Percentiles rank a stretch among this genome's conserved stretches.
Conservation (phyloP, 2,888 invertebrate species). For the Synergus umbraculus region DNA sequence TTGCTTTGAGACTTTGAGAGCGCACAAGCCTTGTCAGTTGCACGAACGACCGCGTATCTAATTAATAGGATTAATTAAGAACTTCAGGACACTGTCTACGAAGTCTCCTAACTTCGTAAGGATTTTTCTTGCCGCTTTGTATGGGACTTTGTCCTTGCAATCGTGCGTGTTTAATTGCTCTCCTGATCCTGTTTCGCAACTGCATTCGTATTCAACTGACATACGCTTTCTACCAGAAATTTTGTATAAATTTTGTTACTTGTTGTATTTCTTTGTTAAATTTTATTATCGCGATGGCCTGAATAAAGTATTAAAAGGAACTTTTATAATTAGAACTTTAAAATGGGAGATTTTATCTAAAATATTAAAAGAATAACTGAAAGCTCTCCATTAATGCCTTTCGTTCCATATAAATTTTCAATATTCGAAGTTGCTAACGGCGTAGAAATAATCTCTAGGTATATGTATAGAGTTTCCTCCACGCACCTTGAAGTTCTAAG, state of each 20-base stretch:
- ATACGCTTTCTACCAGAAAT: neutral
- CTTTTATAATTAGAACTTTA: too few relatives aligned
- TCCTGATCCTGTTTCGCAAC: neutral
- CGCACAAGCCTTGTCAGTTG: constrained; percentile 49
- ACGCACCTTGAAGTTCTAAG: too few relatives aligned
- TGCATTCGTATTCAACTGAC: neutral
- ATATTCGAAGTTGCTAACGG: too few relatives aligned
- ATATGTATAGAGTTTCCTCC: too few relatives aligned
- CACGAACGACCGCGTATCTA: constrained; percentile 59
- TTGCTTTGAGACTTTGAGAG: constrained; percentile 43
- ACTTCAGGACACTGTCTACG: constrained; percentile 55
- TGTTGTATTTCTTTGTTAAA: too few relatives aligned
- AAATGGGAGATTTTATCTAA: too few relatives aligned
- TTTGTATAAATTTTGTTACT: neutral
- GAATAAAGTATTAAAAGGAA: too few relatives aligned
- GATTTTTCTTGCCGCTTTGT: constrained; percentile 55
- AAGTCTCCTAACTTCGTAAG: constrained; percentile 50
- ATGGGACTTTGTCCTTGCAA: constrained; percentile 15
- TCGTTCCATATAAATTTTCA: too few relatives aligned
- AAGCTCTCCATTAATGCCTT: too few relatives aligned
- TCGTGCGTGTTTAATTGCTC: constrained; percentile 48
- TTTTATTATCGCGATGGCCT: too few relatives aligned
- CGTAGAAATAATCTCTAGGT: too few relatives aligned
- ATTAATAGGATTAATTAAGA: constrained; percentile 70
- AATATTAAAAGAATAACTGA: too few relatives aligned